A percentile compares a stretch with the other conserved stretches of the same genome.
phyloP scores from a whole-genome alignment of 1,140 invertebrate species.

The Papilio polytes region DNA sequence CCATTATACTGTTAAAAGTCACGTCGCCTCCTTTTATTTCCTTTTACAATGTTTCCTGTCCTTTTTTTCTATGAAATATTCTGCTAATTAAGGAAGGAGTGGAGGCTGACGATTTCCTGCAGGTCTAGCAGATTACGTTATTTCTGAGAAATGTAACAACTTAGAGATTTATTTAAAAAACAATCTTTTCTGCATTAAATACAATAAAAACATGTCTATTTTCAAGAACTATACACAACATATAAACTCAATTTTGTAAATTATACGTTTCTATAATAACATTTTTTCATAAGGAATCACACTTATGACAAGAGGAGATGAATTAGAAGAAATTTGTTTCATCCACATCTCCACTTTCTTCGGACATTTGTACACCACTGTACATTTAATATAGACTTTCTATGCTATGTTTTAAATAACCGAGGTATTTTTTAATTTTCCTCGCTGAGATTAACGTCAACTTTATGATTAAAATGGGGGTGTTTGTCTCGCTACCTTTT shows the following conservation, averaged over 20 bases:
- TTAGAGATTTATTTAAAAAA: constrained; percentile 61
- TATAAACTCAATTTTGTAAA: too few species aligned
- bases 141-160: constrained; percentile 67
- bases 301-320: not conserved
- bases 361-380: not conserved
- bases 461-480: constrained; percentile 23
- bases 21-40: constrained; percentile 66
- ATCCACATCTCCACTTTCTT: not conserved
- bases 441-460: constrained; percentile 23
- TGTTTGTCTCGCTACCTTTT: constrained; percentile 27
- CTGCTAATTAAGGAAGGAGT: constrained; percentile 80
- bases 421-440: constrained; percentile 28
- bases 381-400: not conserved
- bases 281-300: not conserved
- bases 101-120: constrained; percentile 77
- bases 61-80: constrained; percentile 74
- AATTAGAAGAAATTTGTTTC: not conserved
- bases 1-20: constrained; percentile 60
- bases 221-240: not conserved
- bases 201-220: not conserved
- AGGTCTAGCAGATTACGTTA: constrained; percentile 71
- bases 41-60: constrained; percentile 70
- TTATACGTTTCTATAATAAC: too few species aligned
- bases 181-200: constrained; percentile 52
- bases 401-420: constrained; percentile 15